Percentiles rank a stretch among this genome's conserved stretches.
phyloP scores from a whole-genome alignment of 2,797 vertebrate species.

The Rhinella marina region DNA sequence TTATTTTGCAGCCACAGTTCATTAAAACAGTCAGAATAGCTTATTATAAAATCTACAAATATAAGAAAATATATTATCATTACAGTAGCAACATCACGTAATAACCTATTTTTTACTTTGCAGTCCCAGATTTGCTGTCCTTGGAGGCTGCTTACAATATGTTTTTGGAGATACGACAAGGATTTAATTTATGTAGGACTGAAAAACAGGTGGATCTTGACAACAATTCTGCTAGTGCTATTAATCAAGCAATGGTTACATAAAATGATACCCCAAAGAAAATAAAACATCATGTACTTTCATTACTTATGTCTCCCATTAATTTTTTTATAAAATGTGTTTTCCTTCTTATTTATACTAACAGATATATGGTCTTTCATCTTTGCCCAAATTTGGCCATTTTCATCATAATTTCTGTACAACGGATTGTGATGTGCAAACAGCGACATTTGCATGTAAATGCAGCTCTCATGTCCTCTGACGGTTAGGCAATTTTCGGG shows the following conservation, averaged over 20 bases:
- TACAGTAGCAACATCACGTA: slow-evolving; percentile 40
- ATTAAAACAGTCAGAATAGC: slow-evolving; percentile 7
- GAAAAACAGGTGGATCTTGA: slow-evolving; percentile 61
- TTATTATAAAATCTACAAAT: slow-evolving; percentile 3
- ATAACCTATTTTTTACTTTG: slow-evolving; percentile 47
- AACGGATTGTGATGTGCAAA: no score
- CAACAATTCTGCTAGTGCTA: slow-evolving; percentile 56
- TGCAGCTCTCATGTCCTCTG: no score
- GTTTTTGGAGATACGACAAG: slow-evolving; percentile 55
- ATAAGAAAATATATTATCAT: slow-evolving; percentile 46
- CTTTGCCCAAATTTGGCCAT: no score
- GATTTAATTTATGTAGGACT: slow-evolving; percentile 60
- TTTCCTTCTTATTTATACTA: not conserved
- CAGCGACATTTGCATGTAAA: no score
- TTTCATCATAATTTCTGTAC: no score
- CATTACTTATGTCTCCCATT: not conserved
- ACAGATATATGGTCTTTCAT: no score
- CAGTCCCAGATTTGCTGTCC: slow-evolving; percentile 52
- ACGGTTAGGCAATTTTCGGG: no score
- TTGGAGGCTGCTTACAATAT: slow-evolving; percentile 56
- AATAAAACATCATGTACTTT: slow-evolving; percentile 23
- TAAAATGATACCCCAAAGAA: slow-evolving; percentile 16
- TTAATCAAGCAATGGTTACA: slow-evolving; percentile 56
- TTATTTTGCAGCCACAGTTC: not conserved
- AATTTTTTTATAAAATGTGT: not conserved